Evolutionary conservation across 2,797 vertebrate species (phyloP), one percentile per base, ranked within the genome.

Genomic region (Sebastolobus alascanus): DNA sequence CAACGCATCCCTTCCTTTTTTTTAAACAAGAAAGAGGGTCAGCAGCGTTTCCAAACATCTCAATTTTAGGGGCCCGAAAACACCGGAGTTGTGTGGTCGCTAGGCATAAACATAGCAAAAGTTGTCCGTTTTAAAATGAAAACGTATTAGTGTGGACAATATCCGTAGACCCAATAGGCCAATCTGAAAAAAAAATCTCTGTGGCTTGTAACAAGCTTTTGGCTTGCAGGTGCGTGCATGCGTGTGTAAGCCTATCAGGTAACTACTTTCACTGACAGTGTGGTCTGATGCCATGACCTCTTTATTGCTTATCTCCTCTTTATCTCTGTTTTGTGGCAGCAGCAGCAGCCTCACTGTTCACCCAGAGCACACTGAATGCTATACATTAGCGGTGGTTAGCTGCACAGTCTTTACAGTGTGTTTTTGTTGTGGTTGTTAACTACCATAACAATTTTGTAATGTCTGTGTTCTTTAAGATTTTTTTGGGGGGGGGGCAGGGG

Each of bases 301-400:
- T 46, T 63, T 68, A 52, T 64, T 77, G 40, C 55, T 74, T 11
- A 67, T 80, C 46, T 79, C 25, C 27, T 65, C 54, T 46, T 71
- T 65, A 55, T 77, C 20, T 72, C 54, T 43, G 35, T 73, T 82
- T 76, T 61, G 56, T 72, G 20, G 43, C 11, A 72, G 46, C 67
- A 72, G 46, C 67, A 35, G 20, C 60, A 31, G 27, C 70, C 6
- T 8, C 1, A 5, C 31, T 64, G 52, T 52, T 64, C 14, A 65
- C 55, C 31, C 29, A 37, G 13, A 75, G 22, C 79, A 70, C 4
- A 66, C 13, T 13, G 6, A 31, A 60, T 56, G 50, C 46, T 27
- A 22, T 27, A 31, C 60, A 50, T 40, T 6, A 52, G n/a, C 11
- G 16, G 12, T 16, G 58, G 33, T 35, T 25, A 60, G 35, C 18